phyloP scores from a whole-genome alignment of 2,797 vertebrate genomes.

The Salarias fasciatus region DNA sequence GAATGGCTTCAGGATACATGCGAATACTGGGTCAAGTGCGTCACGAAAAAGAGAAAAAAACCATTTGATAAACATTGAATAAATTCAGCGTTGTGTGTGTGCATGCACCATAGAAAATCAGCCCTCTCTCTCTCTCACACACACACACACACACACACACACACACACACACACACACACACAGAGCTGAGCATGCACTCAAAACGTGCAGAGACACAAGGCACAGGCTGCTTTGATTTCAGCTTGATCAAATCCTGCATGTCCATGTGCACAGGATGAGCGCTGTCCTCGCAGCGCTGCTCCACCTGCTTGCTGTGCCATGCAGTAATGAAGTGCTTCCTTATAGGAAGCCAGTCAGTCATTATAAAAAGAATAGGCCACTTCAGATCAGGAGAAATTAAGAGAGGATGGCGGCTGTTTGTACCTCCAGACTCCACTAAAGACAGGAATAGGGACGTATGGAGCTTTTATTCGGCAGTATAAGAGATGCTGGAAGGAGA shows the following conservation, averaged over 20 bases:
- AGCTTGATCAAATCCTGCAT: slow-evolving; percentile 58
- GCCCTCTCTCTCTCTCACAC: slow-evolving; percentile 6
- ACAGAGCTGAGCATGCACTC: slow-evolving; percentile 21
- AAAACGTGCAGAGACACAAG: slow-evolving; percentile 37
- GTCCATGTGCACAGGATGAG: slow-evolving; percentile 42
- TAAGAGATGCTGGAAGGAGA: slow-evolving; percentile 24
- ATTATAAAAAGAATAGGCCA: slow-evolving; percentile 64
- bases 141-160: too few relatives aligned
- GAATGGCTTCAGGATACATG: slow-evolving; percentile 11
- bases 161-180: too few relatives aligned
- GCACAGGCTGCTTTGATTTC: slow-evolving; percentile 50
- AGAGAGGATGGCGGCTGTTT: slow-evolving; percentile 39
- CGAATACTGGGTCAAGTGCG: slow-evolving; percentile 24
- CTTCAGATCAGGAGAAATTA: slow-evolving; percentile 64
- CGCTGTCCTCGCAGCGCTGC: slow-evolving; percentile 15
- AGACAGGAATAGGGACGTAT: slow-evolving; percentile 13
- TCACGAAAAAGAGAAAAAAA: slow-evolving; percentile 44
- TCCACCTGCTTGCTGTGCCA: slow-evolving; percentile 60
- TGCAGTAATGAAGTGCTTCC: slow-evolving; percentile 77
- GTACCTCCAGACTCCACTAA: slow-evolving; percentile 41
- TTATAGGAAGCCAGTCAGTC: slow-evolving; percentile 72
- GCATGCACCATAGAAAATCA: slow-evolving; percentile 36
- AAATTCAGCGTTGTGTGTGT: slow-evolving; percentile 28
- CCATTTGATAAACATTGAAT: slow-evolving; percentile 19
- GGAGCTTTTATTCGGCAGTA: slow-evolving; percentile 18